Evolutionary conservation across 2,113 vertebrate genomes (phyloP).

Genomic region (Narcine bancroftii): DNA sequence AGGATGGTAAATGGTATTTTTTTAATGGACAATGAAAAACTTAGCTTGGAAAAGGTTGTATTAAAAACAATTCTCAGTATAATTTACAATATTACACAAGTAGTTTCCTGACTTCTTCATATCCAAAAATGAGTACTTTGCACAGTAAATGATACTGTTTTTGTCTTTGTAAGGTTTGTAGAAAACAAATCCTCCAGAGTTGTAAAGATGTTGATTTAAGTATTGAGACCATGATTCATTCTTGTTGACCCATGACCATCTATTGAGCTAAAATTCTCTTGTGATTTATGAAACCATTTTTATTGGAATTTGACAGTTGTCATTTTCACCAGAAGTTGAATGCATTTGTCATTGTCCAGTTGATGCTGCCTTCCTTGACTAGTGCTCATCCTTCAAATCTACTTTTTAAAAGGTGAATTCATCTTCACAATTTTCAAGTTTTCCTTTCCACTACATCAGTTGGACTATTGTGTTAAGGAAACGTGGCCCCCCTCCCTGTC

Average conservation of each 20-base stretch:
- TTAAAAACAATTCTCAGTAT: neutral
- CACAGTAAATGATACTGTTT: neutral
- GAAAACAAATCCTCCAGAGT: neutral
- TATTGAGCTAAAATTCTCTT: neutral
- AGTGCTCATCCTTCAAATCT: neutral
- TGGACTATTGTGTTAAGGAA: no score
- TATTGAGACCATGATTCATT: neutral
- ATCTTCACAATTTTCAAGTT: neutral
- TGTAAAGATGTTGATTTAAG: conserved; percentile 2
- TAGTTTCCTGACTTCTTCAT: neutral
- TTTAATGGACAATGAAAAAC: neutral
- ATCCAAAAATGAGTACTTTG: neutral
- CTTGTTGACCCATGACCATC: neutral
- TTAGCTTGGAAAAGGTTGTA: neutral
- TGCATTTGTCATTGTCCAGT: neutral
- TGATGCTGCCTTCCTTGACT: neutral
- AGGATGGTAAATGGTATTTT: neutral
- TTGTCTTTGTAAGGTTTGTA: neutral
- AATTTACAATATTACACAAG: neutral
- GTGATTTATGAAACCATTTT: neutral
- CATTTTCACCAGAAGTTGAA: neutral
- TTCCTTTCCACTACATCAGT: no score
- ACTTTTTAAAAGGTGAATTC: neutral
- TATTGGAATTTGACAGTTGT: neutral
- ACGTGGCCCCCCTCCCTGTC: no score